Percentiles rank a stretch among this genome's conserved stretches.
Evolutionary conservation across 2,888 invertebrate genomes (phyloP).

Genomic region (Labia minor): DNA sequence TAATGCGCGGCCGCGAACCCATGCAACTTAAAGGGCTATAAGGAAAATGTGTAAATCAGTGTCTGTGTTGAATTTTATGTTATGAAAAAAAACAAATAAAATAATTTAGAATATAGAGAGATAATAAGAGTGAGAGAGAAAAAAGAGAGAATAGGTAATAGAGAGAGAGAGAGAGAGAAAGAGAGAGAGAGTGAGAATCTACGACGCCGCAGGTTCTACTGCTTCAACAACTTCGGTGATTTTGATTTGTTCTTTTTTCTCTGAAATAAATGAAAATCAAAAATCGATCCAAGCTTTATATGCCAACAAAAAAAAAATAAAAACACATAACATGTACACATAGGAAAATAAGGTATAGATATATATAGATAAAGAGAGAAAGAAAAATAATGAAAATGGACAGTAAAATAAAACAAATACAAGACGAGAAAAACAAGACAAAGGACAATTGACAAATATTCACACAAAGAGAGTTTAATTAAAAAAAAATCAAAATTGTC

Average conservation of each 20-base stretch:
- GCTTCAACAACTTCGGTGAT: neutral
- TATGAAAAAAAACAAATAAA: too few species aligned
- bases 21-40: too few species aligned
- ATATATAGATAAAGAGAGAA: too few species aligned
- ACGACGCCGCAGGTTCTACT: neutral
- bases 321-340: neutral
- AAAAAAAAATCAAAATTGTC: constrained; percentile 7
- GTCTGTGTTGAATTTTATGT: too few species aligned
- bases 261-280: constrained; percentile 13
- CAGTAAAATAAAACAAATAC: neutral
- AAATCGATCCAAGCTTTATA: constrained; percentile 15
- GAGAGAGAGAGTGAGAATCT: neutral
- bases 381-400: too few species aligned
- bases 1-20: too few species aligned
- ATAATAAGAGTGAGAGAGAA: neutral
- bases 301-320: neutral
- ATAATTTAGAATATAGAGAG: neutral
- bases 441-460: too few species aligned
- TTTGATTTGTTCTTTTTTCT: neutral
- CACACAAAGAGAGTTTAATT: neutral
- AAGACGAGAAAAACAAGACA: too few species aligned
- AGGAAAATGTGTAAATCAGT: too few species aligned
- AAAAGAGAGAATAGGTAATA: neutral
- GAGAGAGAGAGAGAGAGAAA: neutral
- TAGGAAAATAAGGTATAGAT: neutral